Evolutionary conservation across 2,113 vertebrate genomes (phyloP).

Genomic region (Vulpes lagopus): DNA sequence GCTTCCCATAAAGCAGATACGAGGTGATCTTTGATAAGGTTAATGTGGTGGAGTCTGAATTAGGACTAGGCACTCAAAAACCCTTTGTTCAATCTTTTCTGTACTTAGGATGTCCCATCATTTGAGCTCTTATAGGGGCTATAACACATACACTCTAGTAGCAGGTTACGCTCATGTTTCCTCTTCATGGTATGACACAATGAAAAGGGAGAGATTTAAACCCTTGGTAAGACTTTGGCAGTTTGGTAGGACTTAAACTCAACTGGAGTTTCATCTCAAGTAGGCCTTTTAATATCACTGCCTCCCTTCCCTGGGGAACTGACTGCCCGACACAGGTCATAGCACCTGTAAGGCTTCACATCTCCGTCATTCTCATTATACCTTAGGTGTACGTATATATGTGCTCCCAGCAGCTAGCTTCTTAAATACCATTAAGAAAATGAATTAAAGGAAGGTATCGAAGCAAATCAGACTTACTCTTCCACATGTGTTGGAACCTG

Average conservation of each 20-base stretch:
- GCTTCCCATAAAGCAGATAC: background rate
- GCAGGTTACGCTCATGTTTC: background rate
- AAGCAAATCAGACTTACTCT: slow-evolving; percentile 92
- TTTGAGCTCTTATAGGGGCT: background rate
- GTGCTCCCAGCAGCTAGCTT: background rate
- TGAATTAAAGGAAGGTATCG: slow-evolving; percentile 1
- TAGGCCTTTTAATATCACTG: background rate
- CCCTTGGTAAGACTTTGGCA: background rate
- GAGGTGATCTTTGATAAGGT: background rate
- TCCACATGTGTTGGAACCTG: slow-evolving; percentile 97
- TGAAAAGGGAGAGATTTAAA: background rate
- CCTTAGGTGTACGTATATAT: background rate
- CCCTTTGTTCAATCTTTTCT: background rate
- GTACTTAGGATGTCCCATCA: background rate
- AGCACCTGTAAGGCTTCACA: background rate
- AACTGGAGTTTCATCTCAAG: background rate
- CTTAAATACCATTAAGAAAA: background rate
- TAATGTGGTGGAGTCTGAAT: background rate
- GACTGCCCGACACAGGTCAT: no score
- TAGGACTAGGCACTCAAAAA: background rate
- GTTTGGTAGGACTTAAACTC: background rate
- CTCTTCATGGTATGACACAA: background rate
- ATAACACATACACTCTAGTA: background rate
- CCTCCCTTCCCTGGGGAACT: background rate
- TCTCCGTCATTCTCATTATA: background rate